Evolutionary conservation across 2,888 invertebrate species (phyloP), one percentile per base, ranked within the genome.

Genomic region (Brenthis hecate): DNA sequence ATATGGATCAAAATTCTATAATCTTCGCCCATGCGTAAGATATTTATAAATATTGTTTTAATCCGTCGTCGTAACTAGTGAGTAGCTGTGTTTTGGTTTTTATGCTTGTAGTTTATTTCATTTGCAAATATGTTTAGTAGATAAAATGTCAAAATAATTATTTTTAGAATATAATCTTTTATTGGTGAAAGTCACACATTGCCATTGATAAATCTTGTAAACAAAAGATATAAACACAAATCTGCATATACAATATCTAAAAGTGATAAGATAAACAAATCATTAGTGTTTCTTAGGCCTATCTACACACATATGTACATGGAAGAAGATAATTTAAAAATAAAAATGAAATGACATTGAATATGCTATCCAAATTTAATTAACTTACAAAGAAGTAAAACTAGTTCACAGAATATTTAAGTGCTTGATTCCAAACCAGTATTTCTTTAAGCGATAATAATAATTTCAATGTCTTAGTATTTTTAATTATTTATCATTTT

Each of bases 11-110:
- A 69, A 82, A 81, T 77, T 83, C 87, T 68, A 76, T 91, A 76
- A 83, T 88, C 83, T 83, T 87, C 83, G 80, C 85, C 48, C 89
- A 87, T 72, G 84, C 85, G 92, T 91, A 91, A 91, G 91, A 86
- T 77, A 77, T 83, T 78, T 73, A 32, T 36, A 72, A 73, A 75
- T 71, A 80, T 74, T 60, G 74, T 76, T 72, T 72, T 80, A 80
- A 78, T 77, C 50, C 77, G 80, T 85, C 75, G 78, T 71, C 80
- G 83, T 85, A 80, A 76, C 75, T 85, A 81, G 80, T 77, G 67
- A 72, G 72, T 73, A 73, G 80, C 80, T 80, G 71, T 72, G 47
- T 19, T 23, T 55, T 32, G n/a, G 56, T 81, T 82, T 83, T 60
- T 75, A 77, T 83, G 69, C 70, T 72, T 47, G 28, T 56, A 11